These are phyloP conservation scores for Mizuhopecten yessoensis DNA, from an alignment of 1,140 invertebrate genomes.

Conservation along the genomic window DNA sequence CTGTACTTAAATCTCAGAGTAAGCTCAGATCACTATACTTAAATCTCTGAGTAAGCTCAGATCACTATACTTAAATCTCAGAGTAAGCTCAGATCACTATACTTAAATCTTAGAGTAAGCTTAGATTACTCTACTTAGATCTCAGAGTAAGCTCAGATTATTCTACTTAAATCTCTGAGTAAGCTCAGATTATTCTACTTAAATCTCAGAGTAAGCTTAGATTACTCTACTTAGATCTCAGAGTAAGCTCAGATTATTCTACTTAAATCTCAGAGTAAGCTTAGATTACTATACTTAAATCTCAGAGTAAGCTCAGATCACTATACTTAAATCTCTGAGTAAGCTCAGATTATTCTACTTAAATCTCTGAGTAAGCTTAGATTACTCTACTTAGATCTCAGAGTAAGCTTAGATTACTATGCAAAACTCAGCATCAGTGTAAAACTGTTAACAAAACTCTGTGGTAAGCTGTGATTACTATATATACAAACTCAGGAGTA, in stretches of 20 bases:
- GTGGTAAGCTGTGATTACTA: too few relatives aligned
- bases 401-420: too few relatives aligned
- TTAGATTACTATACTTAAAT: too few relatives aligned
- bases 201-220: neutral
- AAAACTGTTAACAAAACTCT: too few relatives aligned
- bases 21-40: neutral
- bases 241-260: neutral
- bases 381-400: too few relatives aligned
- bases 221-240: neutral
- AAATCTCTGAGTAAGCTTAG: too few relatives aligned
- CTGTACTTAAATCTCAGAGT: neutral
- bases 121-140: neutral
- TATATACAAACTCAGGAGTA: too few relatives aligned
- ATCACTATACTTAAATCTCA: neutral
- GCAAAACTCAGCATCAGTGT: too few relatives aligned
- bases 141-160: neutral
- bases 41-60: neutral
- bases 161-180: neutral
- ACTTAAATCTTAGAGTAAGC: neutral
- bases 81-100: neutral
- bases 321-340: too few relatives aligned
- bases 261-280: neutral
- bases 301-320: too few relatives aligned
- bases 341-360: too few relatives aligned
- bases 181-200: neutral